phyloP scores from a whole-genome alignment of 2,888 invertebrate genomes.

The Standfussiana lucernea region DNA sequence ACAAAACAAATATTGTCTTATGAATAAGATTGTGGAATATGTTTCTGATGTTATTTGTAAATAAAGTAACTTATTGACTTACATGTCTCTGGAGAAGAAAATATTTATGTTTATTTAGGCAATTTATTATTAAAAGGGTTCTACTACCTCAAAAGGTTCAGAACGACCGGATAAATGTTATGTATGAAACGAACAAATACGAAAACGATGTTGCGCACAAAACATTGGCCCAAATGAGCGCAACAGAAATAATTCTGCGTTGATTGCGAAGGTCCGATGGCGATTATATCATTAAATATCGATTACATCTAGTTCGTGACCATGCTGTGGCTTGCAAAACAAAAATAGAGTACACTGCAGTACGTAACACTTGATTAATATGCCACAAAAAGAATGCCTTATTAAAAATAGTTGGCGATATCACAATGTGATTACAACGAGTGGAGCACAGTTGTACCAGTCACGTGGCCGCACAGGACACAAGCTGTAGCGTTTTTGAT shows the following conservation, averaged over 20 bases:
- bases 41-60: conserved; percentile 22
- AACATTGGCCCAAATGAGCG: conserved; percentile 21
- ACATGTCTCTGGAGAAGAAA: neutral
- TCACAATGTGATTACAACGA: conserved; percentile 61
- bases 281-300: conserved; percentile 58
- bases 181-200: neutral
- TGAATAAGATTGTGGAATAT: conserved; percentile 1
- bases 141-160: neutral
- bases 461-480: conserved; percentile 48
- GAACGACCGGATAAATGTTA: neutral
- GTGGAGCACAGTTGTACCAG: conserved; percentile 68
- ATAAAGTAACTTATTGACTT: conserved; percentile 10
- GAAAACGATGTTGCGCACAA: conserved; percentile 1
- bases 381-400: conserved; percentile 68
- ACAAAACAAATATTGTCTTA: conserved; percentile 32
- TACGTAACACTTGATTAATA: conserved; percentile 71
- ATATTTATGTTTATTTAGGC: neutral
- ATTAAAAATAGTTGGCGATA: conserved; percentile 67
- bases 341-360: conserved; percentile 49
- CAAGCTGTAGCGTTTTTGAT: conserved; percentile 44
- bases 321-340: conserved; percentile 61
- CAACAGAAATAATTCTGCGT: conserved; percentile 14
- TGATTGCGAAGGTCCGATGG: conserved; percentile 44
- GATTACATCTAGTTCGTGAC: conserved; percentile 61
- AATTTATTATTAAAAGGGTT: neutral